Evolutionary conservation across 2,797 vertebrate species (phyloP), one percentile per base, ranked within the genome.

Genomic region (Salarias fasciatus): DNA sequence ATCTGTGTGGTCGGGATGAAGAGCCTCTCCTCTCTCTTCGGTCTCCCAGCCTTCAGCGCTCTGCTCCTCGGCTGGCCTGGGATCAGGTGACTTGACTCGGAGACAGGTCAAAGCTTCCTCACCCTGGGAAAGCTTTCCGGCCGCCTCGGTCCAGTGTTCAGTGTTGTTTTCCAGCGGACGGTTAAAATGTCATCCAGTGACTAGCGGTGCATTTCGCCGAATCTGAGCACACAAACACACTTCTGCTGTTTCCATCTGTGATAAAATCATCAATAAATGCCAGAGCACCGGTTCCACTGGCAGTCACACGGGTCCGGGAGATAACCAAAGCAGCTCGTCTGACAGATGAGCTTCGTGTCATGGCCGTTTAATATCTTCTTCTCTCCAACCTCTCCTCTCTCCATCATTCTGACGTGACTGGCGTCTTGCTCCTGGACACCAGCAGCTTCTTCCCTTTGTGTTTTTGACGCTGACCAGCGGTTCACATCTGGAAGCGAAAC

Each of bases 191-290:
- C 24, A 5, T 28, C 24, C 18, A 45, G 2, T 12, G 43, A 2
- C 9, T 12, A 45, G 11, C 45, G 18, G 45, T 6, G 8, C 4
- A 11, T 45, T 12, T 28, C 18, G 10, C 18, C 45, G 43, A 29
- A 45, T 28, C 5, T 5, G 43, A 28, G 18, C 11, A 11, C 18
- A 24, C 18, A 11, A n/a, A 5, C 18, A 28, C 9, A 5, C 18
- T 11, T 5, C 43, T 45, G 43, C 10, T 45, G 3, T 11, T 24
- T 28, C 9, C 15, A 45, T 45, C 43, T 18, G 35, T 13, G 29
- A 24, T 48, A 44, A 47, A 58, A 6, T 28, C 43, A 45, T 45
- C 18, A 28, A 45, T 45, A 45, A 45, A 29, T 45, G 43, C 43
- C 41, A 35, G 41, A 43, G 41, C 13, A 13, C 5, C 15, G 28